Conservation (phyloP, 2,797 vertebrate species). For the Sebastes taczanowskii region DNA sequence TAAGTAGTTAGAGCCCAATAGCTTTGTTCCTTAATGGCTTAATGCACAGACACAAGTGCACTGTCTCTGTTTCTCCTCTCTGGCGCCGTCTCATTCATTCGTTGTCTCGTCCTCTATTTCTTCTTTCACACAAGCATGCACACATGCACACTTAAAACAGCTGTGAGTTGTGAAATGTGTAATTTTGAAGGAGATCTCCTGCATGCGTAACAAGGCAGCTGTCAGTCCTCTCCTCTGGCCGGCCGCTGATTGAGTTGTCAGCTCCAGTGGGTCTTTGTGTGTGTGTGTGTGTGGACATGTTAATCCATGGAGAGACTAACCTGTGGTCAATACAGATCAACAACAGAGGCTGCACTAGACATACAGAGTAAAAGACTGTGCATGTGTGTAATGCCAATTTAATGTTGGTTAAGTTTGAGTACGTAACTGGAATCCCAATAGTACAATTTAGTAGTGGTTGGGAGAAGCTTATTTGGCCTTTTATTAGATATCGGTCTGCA, state of each 20-base stretch:
- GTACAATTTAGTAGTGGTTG: not conserved
- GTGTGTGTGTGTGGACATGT: conserved; percentile 20
- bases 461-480: not conserved
- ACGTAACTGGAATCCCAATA: not conserved
- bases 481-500: not conserved
- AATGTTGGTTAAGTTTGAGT: not conserved
- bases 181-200: conserved; percentile 30
- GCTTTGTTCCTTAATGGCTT: conserved; percentile 32
- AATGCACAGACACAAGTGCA: not conserved
- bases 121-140: not conserved
- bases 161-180: conserved; percentile 28
- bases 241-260: conserved; percentile 33
- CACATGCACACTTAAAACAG: not conserved
- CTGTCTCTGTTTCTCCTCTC: not conserved
- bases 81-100: not conserved
- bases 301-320: conserved; percentile 19
- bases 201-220: conserved; percentile 34
- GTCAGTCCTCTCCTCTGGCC: conserved; percentile 14
- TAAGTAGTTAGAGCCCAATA: conserved; percentile 24
- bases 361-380: not conserved
- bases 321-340: conserved; percentile 23
- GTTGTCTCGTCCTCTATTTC: not conserved
- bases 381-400: not conserved
- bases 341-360: not conserved
- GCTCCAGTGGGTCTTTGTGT: conserved; percentile 25